Evolutionary conservation across 2,797 vertebrate genomes (phyloP), one percentile per base, ranked within the genome.

Genomic region (Jordanella pulchra): DNA sequence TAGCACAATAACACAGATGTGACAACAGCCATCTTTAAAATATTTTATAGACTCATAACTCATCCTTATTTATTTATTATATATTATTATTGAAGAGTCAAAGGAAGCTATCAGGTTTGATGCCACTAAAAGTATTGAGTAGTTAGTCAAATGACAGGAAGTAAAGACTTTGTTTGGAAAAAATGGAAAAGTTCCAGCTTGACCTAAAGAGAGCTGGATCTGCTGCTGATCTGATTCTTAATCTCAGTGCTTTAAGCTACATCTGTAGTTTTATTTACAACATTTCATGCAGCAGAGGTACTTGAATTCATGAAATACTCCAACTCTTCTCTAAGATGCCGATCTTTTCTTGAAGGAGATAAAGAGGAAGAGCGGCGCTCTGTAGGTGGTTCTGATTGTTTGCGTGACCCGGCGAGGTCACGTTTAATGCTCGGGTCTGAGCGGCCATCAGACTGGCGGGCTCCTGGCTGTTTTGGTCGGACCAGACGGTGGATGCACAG

Each of bases 381-480:
- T 66, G 76, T 71, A 82, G 75, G 73, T 51, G 75, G 69, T 79
- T 3, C 73, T 78, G 80, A 65, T 73, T 90, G 86, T 92, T 94
- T 91, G 86, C 90, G 89, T 88, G 88, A 90, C 86, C 85, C 84
- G 88, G 71, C 2, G 58, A 89, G 86, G 91, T 81, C 83, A 80
- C 75, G 83, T 83, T 71, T 67, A 82, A 86, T 84, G 75, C 70
- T 51, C 6, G 81, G 86, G 77, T 89, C 92, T 91, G 91, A 93
- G 92, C 88, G 42, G 47, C 47, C 47, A 18, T 51, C 65, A 82
- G 83, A 69, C 84, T 71, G 1, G 87, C 4, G 84, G 83, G 82
- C 70, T 79, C 54, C 44, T 77, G 39, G 45, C 86, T 69, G 79
- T 89, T 80, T 82, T 83, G 60, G 78, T 78, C 69, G 56, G 67